Base-by-base conservation (phyloP, 2,888 invertebrate genomes). In the Tineola bisselliella region DNA sequence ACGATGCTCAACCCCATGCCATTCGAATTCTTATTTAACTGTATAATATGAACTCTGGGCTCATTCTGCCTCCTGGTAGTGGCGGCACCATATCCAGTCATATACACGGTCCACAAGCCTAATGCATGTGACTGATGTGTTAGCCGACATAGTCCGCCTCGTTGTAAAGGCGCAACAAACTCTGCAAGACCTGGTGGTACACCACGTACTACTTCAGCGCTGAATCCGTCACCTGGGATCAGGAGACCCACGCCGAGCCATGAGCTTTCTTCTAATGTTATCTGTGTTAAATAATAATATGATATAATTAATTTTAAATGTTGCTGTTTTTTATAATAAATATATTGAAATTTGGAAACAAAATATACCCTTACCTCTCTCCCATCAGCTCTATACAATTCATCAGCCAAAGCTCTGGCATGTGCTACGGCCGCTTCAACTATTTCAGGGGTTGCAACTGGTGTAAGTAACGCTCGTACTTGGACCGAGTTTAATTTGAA, bases 1-100 rank as follows among this genome's bases (percentile, higher is more conserved):
- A 99, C 98, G 70, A 99, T 99, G 73, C 98, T 98, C 69, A 99
- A 90, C 11, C 99, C 99, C 94, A 99, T 98, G 65, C 99, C 98
- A 72, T 95, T 96, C 64, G 94, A 93, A 71, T 96, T 96, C 87
- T 99, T 98, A 76, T 96, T 93, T 65, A 98, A 89, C 74, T 95
- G 92, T 68, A 98, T 95, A 61, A 94, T 90, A 74, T 95, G 93
- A 63, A 96, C 86, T 72, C 94, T 92, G 11, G 94, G 93, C 68
- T 92, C 90, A 38, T 88, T 87, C 60, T 88, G 76, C 62, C 88
- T 89, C 52, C 89, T 89, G 3, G 90, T 90, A 88, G 91, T 90
- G 65, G 91, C 89, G 71, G 92, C 91, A 8, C 70, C 74, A 64
- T 73, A 88, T 62, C 90, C 89, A 70, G 89, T 89, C 95, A 97